phyloP scores from a whole-genome alignment of 2,888 invertebrate genomes.

The Eupithecia pulchellata region DNA sequence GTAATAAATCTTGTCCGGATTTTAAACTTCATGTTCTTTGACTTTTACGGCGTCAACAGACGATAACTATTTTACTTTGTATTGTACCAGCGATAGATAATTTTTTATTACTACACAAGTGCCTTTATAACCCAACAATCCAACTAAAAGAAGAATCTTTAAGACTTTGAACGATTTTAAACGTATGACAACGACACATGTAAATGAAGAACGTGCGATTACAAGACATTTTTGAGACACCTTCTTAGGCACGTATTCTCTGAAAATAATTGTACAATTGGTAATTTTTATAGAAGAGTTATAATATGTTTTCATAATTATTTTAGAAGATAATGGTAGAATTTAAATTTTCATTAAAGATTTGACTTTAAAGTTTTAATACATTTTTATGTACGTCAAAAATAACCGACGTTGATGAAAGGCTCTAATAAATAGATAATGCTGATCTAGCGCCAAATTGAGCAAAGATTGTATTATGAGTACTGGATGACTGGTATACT shows the following conservation, averaged over 20 bases:
- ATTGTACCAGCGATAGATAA: background rate
- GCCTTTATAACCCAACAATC: background rate
- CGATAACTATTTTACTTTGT: background rate
- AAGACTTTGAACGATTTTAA: background rate
- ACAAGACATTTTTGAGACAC: background rate
- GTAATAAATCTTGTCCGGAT: background rate
- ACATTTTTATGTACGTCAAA: background rate
- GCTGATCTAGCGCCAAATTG: too few species aligned
- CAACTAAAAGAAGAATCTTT: background rate
- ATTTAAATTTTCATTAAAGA: too few species aligned
- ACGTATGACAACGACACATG: background rate
- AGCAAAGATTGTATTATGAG: too few species aligned
- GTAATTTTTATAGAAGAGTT: background rate
- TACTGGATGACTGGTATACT: too few species aligned
- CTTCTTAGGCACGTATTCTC: background rate
- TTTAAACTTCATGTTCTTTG: background rate
- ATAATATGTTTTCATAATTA: too few species aligned
- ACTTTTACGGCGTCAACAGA: background rate
- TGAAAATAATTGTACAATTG: background rate
- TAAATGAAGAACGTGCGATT: background rate
- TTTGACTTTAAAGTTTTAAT: too few species aligned
- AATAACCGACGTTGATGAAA: background rate
- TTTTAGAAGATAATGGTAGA: too few species aligned
- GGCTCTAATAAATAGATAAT: too few species aligned
- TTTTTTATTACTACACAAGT: slow-evolving; percentile 1